Evolutionary conservation across 2,113 vertebrate genomes (phyloP).

Genomic region (Beaufortia kweichowensis): DNA sequence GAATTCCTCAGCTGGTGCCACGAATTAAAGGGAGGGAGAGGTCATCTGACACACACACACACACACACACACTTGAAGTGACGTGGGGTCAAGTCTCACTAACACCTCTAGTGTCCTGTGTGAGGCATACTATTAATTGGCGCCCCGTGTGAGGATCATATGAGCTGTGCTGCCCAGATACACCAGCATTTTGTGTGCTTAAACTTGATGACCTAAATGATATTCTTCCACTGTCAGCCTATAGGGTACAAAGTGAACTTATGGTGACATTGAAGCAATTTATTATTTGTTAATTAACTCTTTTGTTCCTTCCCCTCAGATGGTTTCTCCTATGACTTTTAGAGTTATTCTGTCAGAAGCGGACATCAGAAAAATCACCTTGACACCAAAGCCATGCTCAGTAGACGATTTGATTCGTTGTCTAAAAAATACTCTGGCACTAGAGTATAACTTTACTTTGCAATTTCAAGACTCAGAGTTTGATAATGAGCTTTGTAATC

Average conservation of each 20-base stretch:
- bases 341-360: constrained; percentile 45
- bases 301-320: constrained; percentile 34
- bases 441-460: constrained; percentile 32
- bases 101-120: too few species aligned
- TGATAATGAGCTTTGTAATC: constrained; percentile 19
- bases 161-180: constrained; percentile 28
- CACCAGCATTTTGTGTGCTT: background rate
- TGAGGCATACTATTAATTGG: too few species aligned
- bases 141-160: too few species aligned
- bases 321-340: constrained; percentile 21
- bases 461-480: constrained; percentile 38
- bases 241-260: constrained; percentile 45
- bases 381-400: constrained; percentile 17
- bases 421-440: constrained; percentile 16
- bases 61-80: constrained; percentile 37
- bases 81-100: too few species aligned
- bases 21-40: too few species aligned
- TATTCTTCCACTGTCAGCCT: constrained; percentile 43
- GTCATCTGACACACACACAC: too few species aligned
- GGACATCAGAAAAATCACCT: constrained; percentile 44
- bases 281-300: constrained; percentile 53
- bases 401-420: constrained; percentile 45
- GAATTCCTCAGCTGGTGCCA: too few species aligned
- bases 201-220: constrained; percentile 5
- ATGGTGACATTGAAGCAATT: constrained; percentile 38